Base-by-base conservation (phyloP, 2,113 vertebrate species). In the Rhizomys pruinosus region DNA sequence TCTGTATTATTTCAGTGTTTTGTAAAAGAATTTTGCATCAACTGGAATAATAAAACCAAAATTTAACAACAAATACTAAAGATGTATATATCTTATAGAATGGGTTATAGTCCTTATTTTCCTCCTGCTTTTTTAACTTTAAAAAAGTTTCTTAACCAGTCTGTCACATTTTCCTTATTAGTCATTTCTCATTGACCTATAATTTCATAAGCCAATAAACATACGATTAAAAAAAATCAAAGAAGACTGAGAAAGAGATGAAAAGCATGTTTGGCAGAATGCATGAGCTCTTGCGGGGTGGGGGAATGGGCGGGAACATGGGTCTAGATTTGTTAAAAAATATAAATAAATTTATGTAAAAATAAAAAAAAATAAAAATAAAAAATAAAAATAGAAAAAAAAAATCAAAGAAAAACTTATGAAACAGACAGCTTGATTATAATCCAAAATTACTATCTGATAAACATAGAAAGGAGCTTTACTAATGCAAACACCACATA, bases 1-100 rank as follows among this genome's bases (percentile, higher is more conserved):
- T 0, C 87, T 97, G 81, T 89, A 94, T 97, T 79, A 89, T 78
- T 97, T 95, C 79, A 87, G 20, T 96, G 47, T 77, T 97, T 96
- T 84, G 73, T 27, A 52, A 92, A 94, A 47, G 11, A 77, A 89
- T 95, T 96, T 96, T 96, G 86, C 93, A 97, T 95, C 59, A 95
- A 71, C 92, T 89, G 95, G 77, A 96, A 94, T 15, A 94, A 97
- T 73, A 97, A 34, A 77, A 95, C n/a, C 55, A 96, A 85, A 93
- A 78, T 95, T 95, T 96, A 68, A 94, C 96, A 97, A 76, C 34
- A 97, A 96, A 80, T 76, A 95, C 73, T 16, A 93, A 74, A 95
- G 22, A 74, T 96, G 90, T 44, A 92, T 32, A 84, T 3, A 94
- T 68, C 25, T 95, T 94, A 94, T 5, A 92, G 44, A 95, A 95